Evolutionary conservation across 2,888 invertebrate genomes (phyloP), one percentile per base, ranked within the genome.

Genomic region (Dioctria linearis): DNA sequence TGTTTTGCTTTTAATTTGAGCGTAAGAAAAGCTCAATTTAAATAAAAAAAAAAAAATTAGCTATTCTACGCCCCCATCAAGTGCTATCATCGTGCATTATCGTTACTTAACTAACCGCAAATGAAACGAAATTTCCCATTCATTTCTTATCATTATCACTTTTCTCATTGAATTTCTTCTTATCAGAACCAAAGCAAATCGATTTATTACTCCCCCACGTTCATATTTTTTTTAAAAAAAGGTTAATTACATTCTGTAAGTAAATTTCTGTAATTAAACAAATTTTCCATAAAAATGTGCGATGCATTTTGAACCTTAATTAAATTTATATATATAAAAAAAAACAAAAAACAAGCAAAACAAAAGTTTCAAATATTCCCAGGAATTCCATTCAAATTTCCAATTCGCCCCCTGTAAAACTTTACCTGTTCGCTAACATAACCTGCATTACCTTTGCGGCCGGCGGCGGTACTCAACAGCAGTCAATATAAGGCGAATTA

Each of bases 361-460:
- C 25, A 25, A 25, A 25, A 25, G 25, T 25, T 25, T 25, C 25
- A 25, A 25, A 25, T 25, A 25, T 25, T 25, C 25, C 25, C 25
- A 25, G 1, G 25, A 25, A 25, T 25, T 25, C 25, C 25, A 25
- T 25, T 25, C 25, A 25, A 25, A 25, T 25, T 25, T 25, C 25
- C 25, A 25, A 25, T 25, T 25, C 25, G 25, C 25, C 25, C 25
- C 25, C 25, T 25, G 25, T 25, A 25, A 25, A 25, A 25, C 25
- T 25, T 25, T 25, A 25, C 25, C 25, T 25, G 25, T 25, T 25
- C n/a, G n/a, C 25, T 25, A 25, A 25, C 25, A 25, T 40, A 40
- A 57, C 40, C 73, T 73, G 73, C 73, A 73, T 73, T 73, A 73
- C 57, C 73, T 65, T 40, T 59, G 37, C 66, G 5, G 25, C 25